These are phyloP conservation scores for Leucosticte australis DNA, from an alignment of 2,113 vertebrate genomes.

Conservation along the genomic window DNA sequence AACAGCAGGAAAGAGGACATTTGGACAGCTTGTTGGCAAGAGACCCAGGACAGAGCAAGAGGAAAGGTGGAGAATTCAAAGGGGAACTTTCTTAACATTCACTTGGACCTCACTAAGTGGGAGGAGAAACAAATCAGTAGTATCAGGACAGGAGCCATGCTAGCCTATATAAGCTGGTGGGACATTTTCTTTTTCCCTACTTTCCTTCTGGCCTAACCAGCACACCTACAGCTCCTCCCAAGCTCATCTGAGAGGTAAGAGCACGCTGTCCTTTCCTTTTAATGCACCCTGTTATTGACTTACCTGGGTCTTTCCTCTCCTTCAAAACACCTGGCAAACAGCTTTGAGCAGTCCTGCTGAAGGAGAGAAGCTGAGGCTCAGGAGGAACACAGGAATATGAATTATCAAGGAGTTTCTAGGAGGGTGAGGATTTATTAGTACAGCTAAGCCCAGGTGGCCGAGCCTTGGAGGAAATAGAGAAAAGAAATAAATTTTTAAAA, in stretches of 20 bases:
- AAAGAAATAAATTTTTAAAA: no score
- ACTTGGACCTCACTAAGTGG: slow-evolving; percentile 16
- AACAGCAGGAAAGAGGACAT: not conserved
- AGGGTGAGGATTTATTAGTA: not conserved
- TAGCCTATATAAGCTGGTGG: slow-evolving; percentile 32
- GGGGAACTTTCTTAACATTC: not conserved
- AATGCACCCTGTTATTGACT: not conserved
- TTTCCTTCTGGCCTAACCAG: not conserved
- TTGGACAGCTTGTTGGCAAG: slow-evolving; percentile 15
- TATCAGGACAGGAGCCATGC: slow-evolving; percentile 1
- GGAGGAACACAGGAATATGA: not conserved
- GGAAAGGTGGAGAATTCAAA: slow-evolving; percentile 60
- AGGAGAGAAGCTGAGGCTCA: not conserved
- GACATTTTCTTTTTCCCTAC: not conserved
- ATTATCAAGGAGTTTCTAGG: not conserved
- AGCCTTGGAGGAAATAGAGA: not conserved
- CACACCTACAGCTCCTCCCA: not conserved
- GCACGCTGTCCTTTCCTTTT: not conserved
- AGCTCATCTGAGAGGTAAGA: slow-evolving; percentile 43
- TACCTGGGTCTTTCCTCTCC: not conserved
- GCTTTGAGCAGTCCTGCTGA: not conserved
- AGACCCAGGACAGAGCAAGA: not conserved
- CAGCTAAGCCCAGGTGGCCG: not conserved
- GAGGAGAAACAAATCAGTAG: slow-evolving; percentile 49
- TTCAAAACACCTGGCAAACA: not conserved